Percentiles rank a stretch among this genome's conserved stretches.
Conservation (phyloP, 1,140 invertebrate species). For the Cryptotermes secundus region DNA sequence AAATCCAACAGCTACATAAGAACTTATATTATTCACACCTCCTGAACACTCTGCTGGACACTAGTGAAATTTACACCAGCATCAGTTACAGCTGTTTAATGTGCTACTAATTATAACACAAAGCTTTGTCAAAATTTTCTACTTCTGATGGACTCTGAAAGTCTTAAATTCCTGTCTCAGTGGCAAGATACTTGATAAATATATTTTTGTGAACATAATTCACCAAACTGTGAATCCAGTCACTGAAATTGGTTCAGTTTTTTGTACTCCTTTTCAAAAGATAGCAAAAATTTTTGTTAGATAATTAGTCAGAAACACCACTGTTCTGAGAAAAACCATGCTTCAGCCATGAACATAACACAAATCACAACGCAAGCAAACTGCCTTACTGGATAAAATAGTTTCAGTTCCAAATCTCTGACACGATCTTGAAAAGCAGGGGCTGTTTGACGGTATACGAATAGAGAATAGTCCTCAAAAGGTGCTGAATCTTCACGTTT, state of each 20-base stretch:
- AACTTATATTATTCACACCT: too few relatives aligned
- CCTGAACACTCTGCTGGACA: too few relatives aligned
- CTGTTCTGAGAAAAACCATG: not conserved
- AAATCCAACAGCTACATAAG: too few relatives aligned
- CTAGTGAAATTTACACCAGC: too few relatives aligned
- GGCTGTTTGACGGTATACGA: conserved; percentile 70
- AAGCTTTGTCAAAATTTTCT: too few relatives aligned
- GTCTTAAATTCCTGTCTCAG: too few relatives aligned
- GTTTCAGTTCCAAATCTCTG: conserved; percentile 74
- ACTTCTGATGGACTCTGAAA: too few relatives aligned
- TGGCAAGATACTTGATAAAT: too few relatives aligned
- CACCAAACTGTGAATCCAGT: not conserved
- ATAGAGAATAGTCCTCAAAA: conserved; percentile 74
- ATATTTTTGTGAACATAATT: too few relatives aligned
- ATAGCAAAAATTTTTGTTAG: not conserved
- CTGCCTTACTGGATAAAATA: conserved; percentile 69
- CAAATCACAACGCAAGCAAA: not conserved
- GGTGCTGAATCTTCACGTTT: conserved; percentile 55
- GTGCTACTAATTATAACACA: too few relatives aligned
- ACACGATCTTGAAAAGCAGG: conserved; percentile 74
- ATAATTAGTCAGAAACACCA: not conserved
- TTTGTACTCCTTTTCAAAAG: not conserved
- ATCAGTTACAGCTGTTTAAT: too few relatives aligned
- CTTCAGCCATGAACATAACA: conserved; percentile 14
- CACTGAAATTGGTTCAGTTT: not conserved